Evolutionary conservation across 2,113 vertebrate species (phyloP).

Genomic region (Ageneiosus marmoratus): DNA sequence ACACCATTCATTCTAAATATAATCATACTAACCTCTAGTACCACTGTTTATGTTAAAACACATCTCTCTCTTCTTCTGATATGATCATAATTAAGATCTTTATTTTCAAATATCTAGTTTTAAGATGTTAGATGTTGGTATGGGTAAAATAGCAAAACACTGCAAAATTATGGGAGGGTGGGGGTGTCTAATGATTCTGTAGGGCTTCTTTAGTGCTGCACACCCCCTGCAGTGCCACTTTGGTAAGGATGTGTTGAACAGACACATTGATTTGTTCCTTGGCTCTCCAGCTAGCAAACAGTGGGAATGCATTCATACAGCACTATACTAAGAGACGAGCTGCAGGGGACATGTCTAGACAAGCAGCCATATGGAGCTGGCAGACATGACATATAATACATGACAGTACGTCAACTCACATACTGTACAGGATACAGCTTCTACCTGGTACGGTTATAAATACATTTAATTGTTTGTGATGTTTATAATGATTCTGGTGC

Average conservation of each 20-base stretch:
- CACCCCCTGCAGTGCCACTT: constrained; percentile 39
- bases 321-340: constrained; percentile 34
- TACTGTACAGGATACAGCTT: not conserved
- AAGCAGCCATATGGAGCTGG: constrained; percentile 29
- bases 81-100: constrained; percentile 45
- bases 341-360: constrained; percentile 54
- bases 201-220: constrained; percentile 32
- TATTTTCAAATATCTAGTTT: constrained; percentile 39
- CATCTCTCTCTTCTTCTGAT: not conserved
- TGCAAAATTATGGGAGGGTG: constrained; percentile 25
- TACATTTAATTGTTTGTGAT: not conserved
- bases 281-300: constrained; percentile 41
- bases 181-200: constrained; percentile 47
- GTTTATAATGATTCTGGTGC: not conserved
- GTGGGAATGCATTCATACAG: constrained; percentile 45
- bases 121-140: constrained; percentile 22
- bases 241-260: constrained; percentile 37
- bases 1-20: constrained; percentile 27
- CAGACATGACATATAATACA: constrained; percentile 32
- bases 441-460: not conserved
- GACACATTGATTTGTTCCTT: constrained; percentile 51
- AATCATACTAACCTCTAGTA: constrained; percentile 18
- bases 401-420: constrained; percentile 5
- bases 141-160: constrained; percentile 32
- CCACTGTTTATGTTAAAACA: not conserved